Evolutionary conservation across 2,888 invertebrate genomes (phyloP).

Genomic region (Chalcis sispes): DNA sequence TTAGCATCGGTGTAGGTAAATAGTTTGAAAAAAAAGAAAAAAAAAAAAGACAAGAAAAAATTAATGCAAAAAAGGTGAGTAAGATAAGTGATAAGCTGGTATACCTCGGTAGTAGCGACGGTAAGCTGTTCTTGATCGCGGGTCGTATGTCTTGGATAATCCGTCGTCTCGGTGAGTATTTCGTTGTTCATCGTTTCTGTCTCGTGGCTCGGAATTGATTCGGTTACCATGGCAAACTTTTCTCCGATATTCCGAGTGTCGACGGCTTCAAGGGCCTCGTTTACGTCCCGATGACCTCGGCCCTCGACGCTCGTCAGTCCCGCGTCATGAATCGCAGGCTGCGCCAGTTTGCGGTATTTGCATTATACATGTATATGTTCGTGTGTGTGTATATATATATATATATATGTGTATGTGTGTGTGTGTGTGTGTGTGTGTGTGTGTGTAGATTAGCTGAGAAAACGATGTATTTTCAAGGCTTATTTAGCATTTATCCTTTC

Average conservation of each 20-base stretch:
- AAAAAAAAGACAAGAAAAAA: conserved; percentile 52
- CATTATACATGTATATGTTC: background rate
- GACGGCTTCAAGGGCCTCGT: conserved; percentile 59
- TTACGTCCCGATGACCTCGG: conserved; percentile 69
- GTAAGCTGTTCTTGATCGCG: conserved; percentile 58
- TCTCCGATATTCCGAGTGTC: conserved; percentile 52
- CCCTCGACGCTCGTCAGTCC: conserved; percentile 67
- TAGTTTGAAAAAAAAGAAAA: conserved; percentile 23
- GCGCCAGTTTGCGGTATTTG: too few species aligned
- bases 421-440: too few species aligned
- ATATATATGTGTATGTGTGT: background rate
- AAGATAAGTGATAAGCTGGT: too few species aligned
- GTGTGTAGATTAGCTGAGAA: too few species aligned
- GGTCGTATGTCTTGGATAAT: conserved; percentile 65
- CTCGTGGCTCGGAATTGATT: conserved; percentile 61
- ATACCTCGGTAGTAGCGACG: conserved; percentile 57
- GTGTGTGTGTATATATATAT: too few species aligned
- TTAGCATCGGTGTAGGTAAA: too few species aligned
- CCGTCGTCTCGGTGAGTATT: conserved; percentile 68
- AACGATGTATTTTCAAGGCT: conserved; percentile 12
- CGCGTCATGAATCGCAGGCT: conserved; percentile 64
- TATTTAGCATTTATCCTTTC: conserved; percentile 29
- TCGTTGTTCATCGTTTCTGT: conserved; percentile 72
- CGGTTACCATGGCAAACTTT: conserved; percentile 56
- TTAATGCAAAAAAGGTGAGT: background rate